Percentiles rank a stretch among this genome's conserved stretches.
These are phyloP conservation scores for Calidris pugnax DNA, from an alignment of 2,113 vertebrate genomes.

Conservation along the genomic window DNA sequence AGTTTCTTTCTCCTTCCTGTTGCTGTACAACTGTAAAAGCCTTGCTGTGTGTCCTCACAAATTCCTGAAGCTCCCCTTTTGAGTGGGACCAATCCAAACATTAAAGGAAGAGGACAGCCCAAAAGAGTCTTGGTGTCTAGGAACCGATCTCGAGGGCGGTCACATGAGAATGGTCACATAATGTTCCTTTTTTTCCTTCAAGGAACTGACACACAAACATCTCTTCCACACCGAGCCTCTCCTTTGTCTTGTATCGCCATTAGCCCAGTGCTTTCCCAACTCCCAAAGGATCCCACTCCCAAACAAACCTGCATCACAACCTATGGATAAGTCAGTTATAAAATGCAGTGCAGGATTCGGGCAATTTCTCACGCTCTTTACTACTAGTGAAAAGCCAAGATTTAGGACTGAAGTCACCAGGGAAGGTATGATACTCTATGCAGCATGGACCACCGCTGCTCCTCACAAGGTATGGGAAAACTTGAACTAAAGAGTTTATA, in stretches of 20 bases:
- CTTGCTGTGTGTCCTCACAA: not conserved
- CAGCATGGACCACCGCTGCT: not conserved
- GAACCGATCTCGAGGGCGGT: not conserved
- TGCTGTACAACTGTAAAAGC: not conserved
- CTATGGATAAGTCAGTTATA: rapidly evolving
- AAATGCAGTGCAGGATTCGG: not conserved
- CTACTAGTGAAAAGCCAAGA: not conserved
- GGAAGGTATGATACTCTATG: not conserved
- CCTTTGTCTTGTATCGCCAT: not conserved
- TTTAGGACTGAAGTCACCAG: not conserved
- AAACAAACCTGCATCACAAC: not conserved
- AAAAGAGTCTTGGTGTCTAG: no score
- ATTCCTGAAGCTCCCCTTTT: not conserved
- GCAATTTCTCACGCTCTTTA: not conserved
- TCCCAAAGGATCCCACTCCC: not conserved
- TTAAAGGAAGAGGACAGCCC: not conserved
- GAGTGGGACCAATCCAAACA: not conserved
- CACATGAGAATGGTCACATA: not conserved
- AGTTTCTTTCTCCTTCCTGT: not conserved
- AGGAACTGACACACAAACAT: not conserved
- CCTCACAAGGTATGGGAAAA: not conserved
- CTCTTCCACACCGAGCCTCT: not conserved
- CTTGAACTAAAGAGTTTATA: not conserved
- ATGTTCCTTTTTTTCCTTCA: not conserved
- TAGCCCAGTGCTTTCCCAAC: not conserved